Base-by-base conservation (phyloP, 1,140 invertebrate genomes). In the Amphibalanus amphitrite region DNA sequence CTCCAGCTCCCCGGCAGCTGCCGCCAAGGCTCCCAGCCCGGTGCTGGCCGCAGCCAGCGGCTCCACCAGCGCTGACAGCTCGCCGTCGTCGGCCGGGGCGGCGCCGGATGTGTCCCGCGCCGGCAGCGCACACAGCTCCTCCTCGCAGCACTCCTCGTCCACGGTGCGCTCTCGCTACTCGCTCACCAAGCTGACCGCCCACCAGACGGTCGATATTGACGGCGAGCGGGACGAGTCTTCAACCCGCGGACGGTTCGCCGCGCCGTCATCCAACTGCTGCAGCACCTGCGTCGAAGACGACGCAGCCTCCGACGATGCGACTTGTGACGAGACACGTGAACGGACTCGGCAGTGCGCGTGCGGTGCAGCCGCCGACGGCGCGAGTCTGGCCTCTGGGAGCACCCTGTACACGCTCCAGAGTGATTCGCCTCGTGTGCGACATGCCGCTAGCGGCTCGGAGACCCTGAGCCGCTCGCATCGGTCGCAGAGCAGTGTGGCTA, bases 141-240 rank as follows among this genome's bases (percentile, higher is more conserved):
- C 77, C 26, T 77, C 77, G 25, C 75, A 77, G 69, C 75, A 77
- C 38, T 77, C 75, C 64, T 74, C 74, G 28, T 75, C 77, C 0
- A 77, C 77, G 25, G 75, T 77, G 25, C 73, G 75, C 25, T 77
- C 76, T 3, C 72, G 76, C 38, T 75, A 74, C 69, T 75, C 75
- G 23, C 69, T 74, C 26, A 70, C 74, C 47, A 59, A 59, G 47
- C 47, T 59, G 47, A 13, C 47, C 10, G 47, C 47, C 10, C 47
- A 59, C 13, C 47, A 59, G 47, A 23, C 47, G 17, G 47, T 59
- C 10, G 13, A 59, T 20, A 59, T 59, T 23, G 47, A 23, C 47
- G 47, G 47, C 47, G 47, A 13, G 47, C 6, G 13, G 17, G 47
- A 38, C 33, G 33, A 38, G 33, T 6, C 47, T 8, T 20, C 47